Evolutionary conservation across 2,113 vertebrate genomes (phyloP).

Genomic region (Tragelaphus buxtoni): DNA sequence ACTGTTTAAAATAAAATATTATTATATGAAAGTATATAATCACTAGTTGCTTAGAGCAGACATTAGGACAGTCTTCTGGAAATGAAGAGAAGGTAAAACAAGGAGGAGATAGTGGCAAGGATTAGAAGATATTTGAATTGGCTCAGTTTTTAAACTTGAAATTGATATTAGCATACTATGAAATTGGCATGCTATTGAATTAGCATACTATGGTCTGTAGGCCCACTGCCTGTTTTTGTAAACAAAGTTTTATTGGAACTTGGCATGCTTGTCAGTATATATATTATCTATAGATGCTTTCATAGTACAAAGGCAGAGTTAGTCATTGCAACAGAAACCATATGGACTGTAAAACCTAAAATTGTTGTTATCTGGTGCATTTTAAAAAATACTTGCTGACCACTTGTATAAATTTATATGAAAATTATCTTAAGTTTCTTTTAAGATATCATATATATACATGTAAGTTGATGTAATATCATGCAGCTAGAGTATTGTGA

Average conservation of each 20-base stretch:
- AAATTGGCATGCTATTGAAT: neutral
- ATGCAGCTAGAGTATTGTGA: neutral
- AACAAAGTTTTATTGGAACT: neutral
- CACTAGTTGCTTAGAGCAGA: neutral
- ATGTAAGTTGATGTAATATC: neutral
- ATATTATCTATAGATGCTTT: neutral
- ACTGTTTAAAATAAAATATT: neutral
- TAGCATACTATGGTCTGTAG: neutral
- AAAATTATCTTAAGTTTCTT: neutral
- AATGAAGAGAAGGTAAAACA: neutral
- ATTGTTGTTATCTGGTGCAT: neutral
- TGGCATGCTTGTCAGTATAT: neutral
- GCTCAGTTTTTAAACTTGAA: neutral
- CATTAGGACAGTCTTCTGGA: neutral
- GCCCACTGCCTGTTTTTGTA: neutral
- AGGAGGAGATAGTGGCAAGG: neutral
- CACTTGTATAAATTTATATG: neutral
- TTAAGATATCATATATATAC: neutral
- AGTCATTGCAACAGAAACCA: neutral
- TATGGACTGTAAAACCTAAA: neutral
- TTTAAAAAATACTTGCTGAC: neutral
- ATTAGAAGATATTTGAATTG: neutral
- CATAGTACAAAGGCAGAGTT: neutral
- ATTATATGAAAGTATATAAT: neutral
- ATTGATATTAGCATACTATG: neutral